Evolutionary conservation across 2,113 vertebrate genomes (phyloP).

Genomic region (Phalacrocorax pelagicus): DNA sequence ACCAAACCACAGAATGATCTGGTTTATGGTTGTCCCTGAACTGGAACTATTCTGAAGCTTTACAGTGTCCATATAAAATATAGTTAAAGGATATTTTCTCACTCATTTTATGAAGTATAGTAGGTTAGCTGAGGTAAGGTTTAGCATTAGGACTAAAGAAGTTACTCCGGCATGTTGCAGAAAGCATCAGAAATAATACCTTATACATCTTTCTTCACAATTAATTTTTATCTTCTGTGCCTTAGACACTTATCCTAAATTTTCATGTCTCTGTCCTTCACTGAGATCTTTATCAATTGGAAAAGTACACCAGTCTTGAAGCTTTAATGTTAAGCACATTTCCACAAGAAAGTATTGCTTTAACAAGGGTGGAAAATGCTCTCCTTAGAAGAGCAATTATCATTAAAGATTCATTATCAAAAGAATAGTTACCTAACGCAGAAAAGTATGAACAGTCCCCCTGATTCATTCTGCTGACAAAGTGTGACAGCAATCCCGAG

Average conservation of each 20-base stretch:
- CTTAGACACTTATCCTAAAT: conserved; percentile 30
- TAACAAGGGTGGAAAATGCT: conserved; percentile 73
- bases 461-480: conserved; percentile 40
- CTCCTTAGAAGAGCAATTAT: conserved; percentile 69
- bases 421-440: conserved; percentile 72
- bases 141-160: neutral
- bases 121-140: neutral
- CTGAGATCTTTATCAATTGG: conserved; percentile 40
- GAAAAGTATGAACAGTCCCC: conserved; percentile 54
- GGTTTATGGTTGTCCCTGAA: neutral
- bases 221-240: conserved; percentile 50
- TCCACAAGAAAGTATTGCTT: conserved; percentile 73
- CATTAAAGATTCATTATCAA: conserved; percentile 75
- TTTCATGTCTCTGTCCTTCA: conserved; percentile 47
- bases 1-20: neutral
- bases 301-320: conserved; percentile 48
- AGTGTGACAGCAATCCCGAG: conserved; percentile 37
- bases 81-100: neutral
- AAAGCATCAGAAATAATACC: neutral
- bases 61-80: neutral
- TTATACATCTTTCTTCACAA: neutral
- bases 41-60: neutral
- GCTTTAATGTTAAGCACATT: conserved; percentile 69
- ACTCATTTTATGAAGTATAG: neutral
- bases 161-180: neutral